Percentiles rank a stretch among this genome's conserved stretches.
These are phyloP conservation scores for Drosophila gunungcola DNA, from an alignment of 1,140 invertebrate species.

Conservation along the genomic window DNA sequence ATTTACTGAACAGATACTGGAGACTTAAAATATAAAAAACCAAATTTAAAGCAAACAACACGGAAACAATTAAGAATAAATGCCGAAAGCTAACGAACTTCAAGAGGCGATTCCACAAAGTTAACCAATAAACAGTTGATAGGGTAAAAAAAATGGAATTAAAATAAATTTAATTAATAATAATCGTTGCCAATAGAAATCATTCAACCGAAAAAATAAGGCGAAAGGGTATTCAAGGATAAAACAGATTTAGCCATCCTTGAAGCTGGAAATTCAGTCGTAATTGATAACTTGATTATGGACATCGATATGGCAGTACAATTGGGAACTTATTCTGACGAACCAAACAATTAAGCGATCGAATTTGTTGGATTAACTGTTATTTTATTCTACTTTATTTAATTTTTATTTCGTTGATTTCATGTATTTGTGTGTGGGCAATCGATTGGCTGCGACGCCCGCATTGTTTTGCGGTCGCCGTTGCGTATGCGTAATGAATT, in stretches of 20 bases:
- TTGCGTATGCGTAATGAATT: slow-evolving; percentile 61
- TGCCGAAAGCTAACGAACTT: not conserved
- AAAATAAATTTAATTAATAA: slow-evolving; percentile 15
- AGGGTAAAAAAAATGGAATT: no score
- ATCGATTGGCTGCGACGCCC: slow-evolving; percentile 41
- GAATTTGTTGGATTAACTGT: slow-evolving; percentile 28
- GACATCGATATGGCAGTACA: slow-evolving; percentile 28
- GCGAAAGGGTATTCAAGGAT: not conserved
- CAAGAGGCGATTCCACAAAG: not conserved
- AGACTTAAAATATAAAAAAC: no score
- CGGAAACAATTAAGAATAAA: no score
- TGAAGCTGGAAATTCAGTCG: not conserved
- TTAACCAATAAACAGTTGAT: no score
- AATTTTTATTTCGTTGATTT: not conserved
- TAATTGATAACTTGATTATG: slow-evolving; percentile 35
- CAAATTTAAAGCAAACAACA: no score
- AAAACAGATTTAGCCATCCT: not conserved
- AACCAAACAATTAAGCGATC: slow-evolving; percentile 3
- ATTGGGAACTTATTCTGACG: not conserved
- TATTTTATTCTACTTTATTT: slow-evolving; percentile 14
- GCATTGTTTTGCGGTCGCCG: slow-evolving; percentile 48
- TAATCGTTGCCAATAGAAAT: slow-evolving; percentile 26
- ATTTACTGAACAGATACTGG: no score
- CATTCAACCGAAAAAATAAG: slow-evolving; percentile 4
- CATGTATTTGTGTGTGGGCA: slow-evolving; percentile 16